A percentile compares a stretch with the other conserved stretches of the same genome.
phyloP scores from a whole-genome alignment of 2,888 invertebrate genomes.

The Nymphalis urticae region DNA sequence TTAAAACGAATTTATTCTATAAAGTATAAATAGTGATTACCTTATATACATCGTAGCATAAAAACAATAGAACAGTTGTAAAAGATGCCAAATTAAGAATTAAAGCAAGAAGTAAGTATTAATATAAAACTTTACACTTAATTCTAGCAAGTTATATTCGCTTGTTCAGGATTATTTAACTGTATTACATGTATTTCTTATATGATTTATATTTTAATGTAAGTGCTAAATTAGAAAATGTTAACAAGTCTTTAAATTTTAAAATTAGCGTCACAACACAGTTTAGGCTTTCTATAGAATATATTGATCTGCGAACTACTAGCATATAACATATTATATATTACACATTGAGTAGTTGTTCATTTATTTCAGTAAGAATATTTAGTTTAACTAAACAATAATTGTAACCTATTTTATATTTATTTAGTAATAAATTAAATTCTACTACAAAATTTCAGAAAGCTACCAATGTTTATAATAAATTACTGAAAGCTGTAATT shows the following conservation, averaged over 20 bases:
- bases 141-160: constrained; percentile 2
- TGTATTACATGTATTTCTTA: background rate
- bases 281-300: background rate
- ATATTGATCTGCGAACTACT: background rate
- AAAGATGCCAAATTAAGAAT: constrained; percentile 29
- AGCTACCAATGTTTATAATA: constrained; percentile 10
- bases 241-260: constrained; percentile 7
- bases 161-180: background rate
- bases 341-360: background rate
- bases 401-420: background rate
- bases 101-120: constrained; percentile 18
- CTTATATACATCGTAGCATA: constrained; percentile 48
- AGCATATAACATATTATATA: background rate
- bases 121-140: background rate
- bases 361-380: background rate
- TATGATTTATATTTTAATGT: background rate
- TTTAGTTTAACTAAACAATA: background rate
- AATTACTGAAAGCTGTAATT: constrained; percentile 21
- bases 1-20: constrained; percentile 66
- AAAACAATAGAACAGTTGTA: constrained; percentile 60
- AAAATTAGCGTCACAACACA: background rate
- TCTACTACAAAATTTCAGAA: constrained; percentile 10
- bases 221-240: background rate
- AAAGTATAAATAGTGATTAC: constrained; percentile 67
- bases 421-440: constrained; percentile 8